Evolutionary conservation across 2,888 invertebrate species (phyloP).

Genomic region (Furcula furcula): DNA sequence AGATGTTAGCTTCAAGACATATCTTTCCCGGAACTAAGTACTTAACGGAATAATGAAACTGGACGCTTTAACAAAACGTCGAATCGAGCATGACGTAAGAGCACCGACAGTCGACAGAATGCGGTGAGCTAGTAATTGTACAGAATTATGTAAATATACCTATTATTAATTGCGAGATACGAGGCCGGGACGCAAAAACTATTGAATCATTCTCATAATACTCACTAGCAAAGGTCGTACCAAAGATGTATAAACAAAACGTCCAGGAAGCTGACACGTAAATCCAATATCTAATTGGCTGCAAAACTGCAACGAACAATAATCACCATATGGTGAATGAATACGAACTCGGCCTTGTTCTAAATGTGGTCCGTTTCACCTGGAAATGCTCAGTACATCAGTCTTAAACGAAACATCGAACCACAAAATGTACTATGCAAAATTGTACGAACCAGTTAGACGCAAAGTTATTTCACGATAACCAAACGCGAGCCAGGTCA

Average conservation of each 20-base stretch:
- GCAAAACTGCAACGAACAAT: constrained; percentile 1
- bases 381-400: constrained; percentile 23
- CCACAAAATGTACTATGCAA: constrained; percentile 12
- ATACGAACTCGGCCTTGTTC: constrained; percentile 17
- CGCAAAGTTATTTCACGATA: constrained; percentile 10
- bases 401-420: constrained; percentile 11
- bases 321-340: constrained; percentile 3
- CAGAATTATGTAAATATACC: constrained; percentile 13
- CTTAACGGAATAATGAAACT: constrained; percentile 9
- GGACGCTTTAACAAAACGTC: not conserved
- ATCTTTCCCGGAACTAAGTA: constrained; percentile 31
- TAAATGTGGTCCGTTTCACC: constrained; percentile 27
- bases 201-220: constrained; percentile 9
- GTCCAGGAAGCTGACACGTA: not conserved
- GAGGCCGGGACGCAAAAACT: constrained; percentile 8
- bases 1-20: constrained; percentile 21
- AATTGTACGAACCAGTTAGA: constrained; percentile 12
- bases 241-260: constrained; percentile 2
- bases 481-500: constrained; percentile 15
- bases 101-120: constrained; percentile 10
- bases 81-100: constrained; percentile 22
- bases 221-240: constrained; percentile 1
- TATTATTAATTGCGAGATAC: constrained; percentile 10
- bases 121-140: constrained; percentile 14
- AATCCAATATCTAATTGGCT: not conserved